phyloP scores from a whole-genome alignment of 92 coral and sea anemone genomes.

The Actinostola sp. region DNA sequence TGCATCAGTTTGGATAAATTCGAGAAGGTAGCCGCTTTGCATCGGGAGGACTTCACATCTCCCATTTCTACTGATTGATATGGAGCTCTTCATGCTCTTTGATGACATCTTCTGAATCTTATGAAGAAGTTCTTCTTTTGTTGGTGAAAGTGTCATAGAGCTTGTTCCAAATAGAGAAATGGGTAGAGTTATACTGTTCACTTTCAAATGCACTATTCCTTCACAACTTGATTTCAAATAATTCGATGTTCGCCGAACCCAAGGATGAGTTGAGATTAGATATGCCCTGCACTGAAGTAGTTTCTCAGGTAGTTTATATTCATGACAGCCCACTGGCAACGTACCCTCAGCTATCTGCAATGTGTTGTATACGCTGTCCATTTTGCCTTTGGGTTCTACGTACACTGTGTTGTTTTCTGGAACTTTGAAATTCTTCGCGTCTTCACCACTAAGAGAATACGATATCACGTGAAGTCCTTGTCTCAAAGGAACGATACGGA shows the following conservation, averaged over 20 bases:
- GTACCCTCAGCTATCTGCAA: conserved; percentile 26
- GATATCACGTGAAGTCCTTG: conserved; percentile 52
- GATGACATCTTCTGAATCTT: conserved; percentile 12
- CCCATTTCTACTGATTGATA: conserved; percentile 10
- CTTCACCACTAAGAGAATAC: conserved; percentile 37
- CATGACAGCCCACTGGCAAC: conserved; percentile 56
- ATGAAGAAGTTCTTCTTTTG: conserved; percentile 9
- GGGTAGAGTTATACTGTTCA: conserved; percentile 29
- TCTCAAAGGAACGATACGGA: conserved; percentile 31
- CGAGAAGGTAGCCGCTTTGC: conserved; percentile 22
- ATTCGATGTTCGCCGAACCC: background rate
- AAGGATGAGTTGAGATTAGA: conserved; percentile 28
- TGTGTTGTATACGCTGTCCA: conserved; percentile 37
- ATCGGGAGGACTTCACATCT: conserved; percentile 16
- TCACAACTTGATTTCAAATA: background rate
- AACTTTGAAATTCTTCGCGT: conserved; percentile 16
- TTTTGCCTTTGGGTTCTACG: conserved; percentile 13
- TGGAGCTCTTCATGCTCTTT: background rate
- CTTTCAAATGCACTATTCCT: conserved; percentile 49
- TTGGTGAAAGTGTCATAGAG: background rate
- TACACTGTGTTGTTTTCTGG: conserved; percentile 44
- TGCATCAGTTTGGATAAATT: conserved; percentile 53
- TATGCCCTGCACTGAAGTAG: background rate
- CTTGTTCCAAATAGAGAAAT: conserved; percentile 45
- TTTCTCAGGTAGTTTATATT: background rate